phyloP scores from a whole-genome alignment of 2,888 invertebrate genomes.

The Chrysopilus asiliformis region DNA sequence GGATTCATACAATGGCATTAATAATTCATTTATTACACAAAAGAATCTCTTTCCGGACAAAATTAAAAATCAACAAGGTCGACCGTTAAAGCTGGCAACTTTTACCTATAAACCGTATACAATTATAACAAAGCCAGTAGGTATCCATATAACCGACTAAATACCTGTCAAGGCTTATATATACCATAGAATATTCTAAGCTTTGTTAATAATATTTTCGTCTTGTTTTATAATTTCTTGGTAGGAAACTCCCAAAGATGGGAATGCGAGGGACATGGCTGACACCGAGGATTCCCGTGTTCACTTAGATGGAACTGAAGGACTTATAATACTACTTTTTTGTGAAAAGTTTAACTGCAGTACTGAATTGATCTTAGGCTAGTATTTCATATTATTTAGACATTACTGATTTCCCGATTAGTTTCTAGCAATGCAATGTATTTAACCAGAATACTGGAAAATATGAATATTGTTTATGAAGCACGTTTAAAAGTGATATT shows the following conservation, averaged over 20 bases:
- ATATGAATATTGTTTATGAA: too few relatives aligned
- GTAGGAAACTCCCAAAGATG: too few relatives aligned
- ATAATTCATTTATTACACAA: background rate
- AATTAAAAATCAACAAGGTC: constrained; percentile 22
- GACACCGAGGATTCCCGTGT: constrained; percentile 19
- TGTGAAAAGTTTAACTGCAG: constrained; percentile 37
- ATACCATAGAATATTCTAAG: too few relatives aligned
- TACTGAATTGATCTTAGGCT: constrained; percentile 29
- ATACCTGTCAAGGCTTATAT: too few relatives aligned
- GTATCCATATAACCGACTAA: too few relatives aligned
- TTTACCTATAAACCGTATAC: constrained; percentile 30
- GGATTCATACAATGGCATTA: background rate
- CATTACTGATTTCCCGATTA: too few relatives aligned
- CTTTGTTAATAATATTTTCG: too few relatives aligned
- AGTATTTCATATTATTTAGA: constrained; percentile 12
- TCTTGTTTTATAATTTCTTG: too few relatives aligned
- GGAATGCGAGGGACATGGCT: constrained; percentile 6
- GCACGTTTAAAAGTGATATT: too few relatives aligned
- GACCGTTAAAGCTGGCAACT: constrained; percentile 24
- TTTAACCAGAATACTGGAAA: too few relatives aligned
- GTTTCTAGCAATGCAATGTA: too few relatives aligned
- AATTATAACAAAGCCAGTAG: constrained; percentile 20
- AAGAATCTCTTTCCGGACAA: constrained; percentile 26
- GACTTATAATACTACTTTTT: constrained; percentile 31
- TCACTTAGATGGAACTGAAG: constrained; percentile 44